Evolutionary conservation across 2,888 invertebrate genomes (phyloP), one percentile per base, ranked within the genome.

Genomic region (Eilema depressum): DNA sequence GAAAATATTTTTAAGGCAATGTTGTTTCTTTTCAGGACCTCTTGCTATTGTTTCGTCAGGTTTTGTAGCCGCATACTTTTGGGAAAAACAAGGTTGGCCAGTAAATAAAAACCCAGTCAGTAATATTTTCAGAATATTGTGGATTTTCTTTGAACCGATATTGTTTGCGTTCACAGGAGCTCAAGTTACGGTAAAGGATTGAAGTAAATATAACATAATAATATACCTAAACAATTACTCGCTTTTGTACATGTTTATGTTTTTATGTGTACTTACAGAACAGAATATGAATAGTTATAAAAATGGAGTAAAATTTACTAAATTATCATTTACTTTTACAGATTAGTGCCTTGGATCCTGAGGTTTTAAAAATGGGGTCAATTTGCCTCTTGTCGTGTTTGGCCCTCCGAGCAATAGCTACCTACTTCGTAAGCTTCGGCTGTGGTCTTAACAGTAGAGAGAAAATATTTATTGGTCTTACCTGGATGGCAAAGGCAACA

Each of bases 401-500:
- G 47, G 76, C 96, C 4, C 85, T 97, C 3, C 94, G 97, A 68
- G 96, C 97, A 25, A 71, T 96, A 0, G 92, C 92, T 0, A 97
- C 97, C 0, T 94, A 96, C 62, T 69, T 97, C 0, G 94, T 97
- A 0, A 96, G 97, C 25, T 96, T 97, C 70, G 96, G 97, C 3
- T 97, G 97, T 69, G 96, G 97, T 53, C 93, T 98, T 37, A 98
- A 97, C 86, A 90, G 96, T 59, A 98, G 97, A 86, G 98, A 99
- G 88, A 97, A 97, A 84, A 87, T 98, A 14, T 99, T 98, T 86
- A 97, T 98, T 68, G 96, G 98, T 0, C 89, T 98, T 1, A 96
- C 98, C 1, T 98, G 98, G 97, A 96, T 98, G 93, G 97, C 98
- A 0, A 99, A 99, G 92, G 98, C 98, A 25, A 98, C 98, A 20